Conservation (phyloP, 2,888 invertebrate genomes). For the Xanthorhoe spadicearia region DNA sequence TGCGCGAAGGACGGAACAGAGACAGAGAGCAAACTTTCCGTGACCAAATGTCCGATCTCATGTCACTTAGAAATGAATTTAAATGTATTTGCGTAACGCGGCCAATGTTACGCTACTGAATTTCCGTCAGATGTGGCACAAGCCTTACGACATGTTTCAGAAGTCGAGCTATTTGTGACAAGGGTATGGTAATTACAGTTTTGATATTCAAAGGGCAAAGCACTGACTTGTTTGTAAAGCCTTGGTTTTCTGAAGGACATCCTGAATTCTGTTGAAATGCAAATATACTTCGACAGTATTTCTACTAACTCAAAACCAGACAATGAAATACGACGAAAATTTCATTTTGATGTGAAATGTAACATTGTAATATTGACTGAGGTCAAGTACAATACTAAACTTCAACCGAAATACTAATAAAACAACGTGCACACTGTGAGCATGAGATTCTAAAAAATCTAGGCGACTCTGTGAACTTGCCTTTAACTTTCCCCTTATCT, state of each 20-base stretch:
- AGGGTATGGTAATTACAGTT: slow-evolving; percentile 6
- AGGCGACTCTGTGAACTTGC: too few relatives aligned
- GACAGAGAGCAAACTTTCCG: too few relatives aligned
- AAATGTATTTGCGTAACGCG: too few relatives aligned
- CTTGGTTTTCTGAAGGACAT: not conserved
- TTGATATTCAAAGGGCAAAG: slow-evolving; percentile 7
- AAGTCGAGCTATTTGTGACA: slow-evolving; percentile 6
- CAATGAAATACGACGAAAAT: not conserved
- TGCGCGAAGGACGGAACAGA: too few relatives aligned
- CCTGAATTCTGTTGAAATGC: not conserved
- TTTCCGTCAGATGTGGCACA: too few relatives aligned
- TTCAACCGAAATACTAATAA: not conserved
- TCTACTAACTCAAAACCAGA: not conserved
- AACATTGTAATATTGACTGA: not conserved
- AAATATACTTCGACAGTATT: not conserved
- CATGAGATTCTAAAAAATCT: too few relatives aligned
- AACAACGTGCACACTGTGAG: too few relatives aligned
- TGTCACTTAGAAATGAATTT: too few relatives aligned
- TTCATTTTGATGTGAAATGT: not conserved
- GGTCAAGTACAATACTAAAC: not conserved
- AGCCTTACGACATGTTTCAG: not conserved
- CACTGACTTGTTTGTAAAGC: not conserved
- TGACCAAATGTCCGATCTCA: too few relatives aligned
- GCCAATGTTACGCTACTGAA: too few relatives aligned
- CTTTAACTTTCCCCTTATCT: too few relatives aligned